Conservation (phyloP, 2,888 invertebrate genomes). For the Agrochola circellaris region DNA sequence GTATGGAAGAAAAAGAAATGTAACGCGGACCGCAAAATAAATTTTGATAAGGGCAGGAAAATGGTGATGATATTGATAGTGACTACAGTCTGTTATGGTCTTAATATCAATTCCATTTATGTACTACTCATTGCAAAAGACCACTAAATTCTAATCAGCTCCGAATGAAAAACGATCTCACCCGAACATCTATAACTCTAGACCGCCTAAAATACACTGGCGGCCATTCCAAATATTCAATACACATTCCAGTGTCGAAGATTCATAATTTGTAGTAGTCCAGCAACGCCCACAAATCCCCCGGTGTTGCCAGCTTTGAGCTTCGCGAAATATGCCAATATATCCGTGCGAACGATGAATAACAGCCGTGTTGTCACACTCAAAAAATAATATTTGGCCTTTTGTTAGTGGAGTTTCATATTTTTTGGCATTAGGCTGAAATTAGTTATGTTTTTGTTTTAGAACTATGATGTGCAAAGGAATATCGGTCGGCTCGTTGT, state of each 20-base stretch:
- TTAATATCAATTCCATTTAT: not conserved
- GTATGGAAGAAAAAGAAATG: too few species aligned
- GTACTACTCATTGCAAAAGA: not conserved
- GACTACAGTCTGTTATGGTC: not conserved
- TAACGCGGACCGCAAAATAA: not conserved
- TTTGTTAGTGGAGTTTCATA: constrained; percentile 38
- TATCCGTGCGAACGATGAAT: constrained; percentile 68
- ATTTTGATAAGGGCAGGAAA: too few species aligned
- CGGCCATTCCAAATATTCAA: constrained; percentile 55
- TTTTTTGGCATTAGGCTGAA: constrained; percentile 37
- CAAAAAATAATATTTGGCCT: constrained; percentile 69
- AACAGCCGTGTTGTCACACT: constrained; percentile 66
- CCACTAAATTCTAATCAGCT: constrained; percentile 4
- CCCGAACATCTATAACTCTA: constrained; percentile 7
- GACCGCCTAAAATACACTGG: constrained; percentile 39
- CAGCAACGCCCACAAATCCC: constrained; percentile 68
- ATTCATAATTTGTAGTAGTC: constrained; percentile 62
- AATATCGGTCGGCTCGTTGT: not conserved
- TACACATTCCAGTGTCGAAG: constrained; percentile 46
- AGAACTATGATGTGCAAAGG: constrained; percentile 26
- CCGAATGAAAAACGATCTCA: constrained; percentile 29
- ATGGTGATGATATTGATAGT: not conserved
- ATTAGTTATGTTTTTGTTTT: constrained; percentile 33
- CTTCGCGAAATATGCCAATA: constrained; percentile 72
- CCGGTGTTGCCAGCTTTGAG: constrained; percentile 67